phyloP scores from a whole-genome alignment of 2,797 vertebrate genomes.

The Sebastes hubbsi region DNA sequence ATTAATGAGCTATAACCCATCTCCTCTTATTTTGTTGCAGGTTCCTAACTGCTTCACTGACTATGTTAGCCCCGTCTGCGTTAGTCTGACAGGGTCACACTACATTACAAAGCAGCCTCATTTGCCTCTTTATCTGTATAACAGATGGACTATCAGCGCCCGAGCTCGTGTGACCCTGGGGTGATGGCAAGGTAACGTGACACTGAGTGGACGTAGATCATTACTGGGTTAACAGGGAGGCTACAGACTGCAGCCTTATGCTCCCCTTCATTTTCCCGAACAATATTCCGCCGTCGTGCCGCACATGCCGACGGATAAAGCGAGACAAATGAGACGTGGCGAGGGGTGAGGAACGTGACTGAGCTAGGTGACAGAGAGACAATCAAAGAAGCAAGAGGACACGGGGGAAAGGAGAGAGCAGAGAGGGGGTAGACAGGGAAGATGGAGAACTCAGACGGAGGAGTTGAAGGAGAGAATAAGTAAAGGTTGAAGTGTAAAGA shows the following conservation, averaged over 20 bases:
- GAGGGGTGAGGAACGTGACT: slow-evolving; percentile 57
- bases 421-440: neutral
- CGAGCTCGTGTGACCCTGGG: slow-evolving; percentile 71
- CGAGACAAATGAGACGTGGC: slow-evolving; percentile 69
- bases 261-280: slow-evolving; percentile 69
- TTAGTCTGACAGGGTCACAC: slow-evolving; percentile 72
- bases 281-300: slow-evolving; percentile 56
- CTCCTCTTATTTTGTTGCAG: slow-evolving; percentile 65
- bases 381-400: slow-evolving; percentile 43
- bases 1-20: slow-evolving; percentile 77
- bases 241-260: slow-evolving; percentile 69
- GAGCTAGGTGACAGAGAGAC: slow-evolving; percentile 49
- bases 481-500: slow-evolving; percentile 37
- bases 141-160: slow-evolving; percentile 79
- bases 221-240: slow-evolving; percentile 75
- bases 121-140: slow-evolving; percentile 78
- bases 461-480: neutral
- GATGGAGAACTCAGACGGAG: slow-evolving; percentile 12
- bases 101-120: slow-evolving; percentile 75
- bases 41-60: slow-evolving; percentile 67
- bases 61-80: slow-evolving; percentile 49
- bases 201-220: slow-evolving; percentile 75
- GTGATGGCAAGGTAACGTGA: slow-evolving; percentile 73
- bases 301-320: slow-evolving; percentile 60
- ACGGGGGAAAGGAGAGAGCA: neutral